Conservation (phyloP, 2,797 vertebrate species). For the Lacerta viridis region DNA sequence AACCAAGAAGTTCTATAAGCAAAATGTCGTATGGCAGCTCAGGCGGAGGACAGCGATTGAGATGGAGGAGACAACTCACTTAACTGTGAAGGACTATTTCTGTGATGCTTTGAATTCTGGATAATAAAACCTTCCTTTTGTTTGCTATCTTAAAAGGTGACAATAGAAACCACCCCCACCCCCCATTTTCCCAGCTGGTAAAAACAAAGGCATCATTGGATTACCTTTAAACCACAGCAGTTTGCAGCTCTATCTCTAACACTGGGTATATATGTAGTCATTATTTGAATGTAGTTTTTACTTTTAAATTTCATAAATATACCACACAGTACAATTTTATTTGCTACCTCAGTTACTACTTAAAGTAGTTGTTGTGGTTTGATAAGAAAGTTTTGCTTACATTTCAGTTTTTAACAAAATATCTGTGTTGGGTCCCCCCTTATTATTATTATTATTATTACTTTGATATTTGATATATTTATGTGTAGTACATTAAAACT, state of each 20-base stretch:
- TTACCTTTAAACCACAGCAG: background rate
- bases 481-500: background rate
- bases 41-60: no score
- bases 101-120: background rate
- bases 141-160: background rate
- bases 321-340: background rate
- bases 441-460: no score
- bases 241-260: background rate
- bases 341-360: background rate
- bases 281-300: background rate
- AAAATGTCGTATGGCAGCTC: no score
- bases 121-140: background rate
- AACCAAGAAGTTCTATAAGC: no score
- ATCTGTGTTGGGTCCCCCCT: no score
- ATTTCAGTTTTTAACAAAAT: background rate
- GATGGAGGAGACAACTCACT: background rate
- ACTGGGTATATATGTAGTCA: background rate
- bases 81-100: background rate
- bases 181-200: background rate
- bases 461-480: background rate
- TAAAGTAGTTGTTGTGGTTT: background rate
- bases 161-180: no score
- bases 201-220: background rate
- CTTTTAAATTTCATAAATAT: slow-evolving; percentile 10
- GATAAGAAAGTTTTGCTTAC: background rate